Percentiles rank a stretch among this genome's conserved stretches.
Conservation (phyloP, 1,140 invertebrate genomes). For the Drosophila subobscura region DNA sequence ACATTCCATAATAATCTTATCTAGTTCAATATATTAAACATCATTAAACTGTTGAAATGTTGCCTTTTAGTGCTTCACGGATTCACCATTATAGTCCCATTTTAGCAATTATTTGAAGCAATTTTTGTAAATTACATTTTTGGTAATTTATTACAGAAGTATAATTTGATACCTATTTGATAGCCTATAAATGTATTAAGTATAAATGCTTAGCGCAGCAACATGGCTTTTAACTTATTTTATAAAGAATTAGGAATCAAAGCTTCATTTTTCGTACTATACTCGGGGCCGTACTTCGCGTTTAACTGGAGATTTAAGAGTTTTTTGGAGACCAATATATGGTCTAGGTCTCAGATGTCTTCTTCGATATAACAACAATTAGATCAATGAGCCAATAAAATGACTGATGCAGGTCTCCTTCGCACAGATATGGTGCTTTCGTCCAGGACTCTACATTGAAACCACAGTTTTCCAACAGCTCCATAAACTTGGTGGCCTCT, state of each 20-base stretch:
- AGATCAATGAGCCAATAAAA: slow-evolving; percentile 95
- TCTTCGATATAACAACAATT: slow-evolving; percentile 88
- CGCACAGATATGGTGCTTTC: slow-evolving; percentile 95
- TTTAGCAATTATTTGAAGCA: slow-evolving; percentile 21
- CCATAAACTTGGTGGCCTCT: slow-evolving; percentile 74
- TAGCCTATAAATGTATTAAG: slow-evolving; percentile 43
- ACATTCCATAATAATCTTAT: too few species aligned
- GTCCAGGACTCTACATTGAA: slow-evolving; percentile 91
- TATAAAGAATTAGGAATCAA: too few species aligned
- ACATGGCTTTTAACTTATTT: slow-evolving; percentile 17
- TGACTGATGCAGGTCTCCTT: slow-evolving; percentile 93
- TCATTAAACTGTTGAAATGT: too few species aligned
- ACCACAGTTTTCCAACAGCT: slow-evolving; percentile 84
- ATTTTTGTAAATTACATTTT: slow-evolving; percentile 28
- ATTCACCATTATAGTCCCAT: slow-evolving; percentile 1
- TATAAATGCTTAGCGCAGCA: slow-evolving; percentile 50
- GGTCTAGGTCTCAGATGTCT: slow-evolving; percentile 22
- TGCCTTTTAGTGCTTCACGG: too few species aligned
- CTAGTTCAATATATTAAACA: too few species aligned
- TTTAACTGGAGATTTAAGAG: too few species aligned
- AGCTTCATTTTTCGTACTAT: too few species aligned
- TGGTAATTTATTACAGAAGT: slow-evolving; percentile 42
- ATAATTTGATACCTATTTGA: slow-evolving; percentile 47
- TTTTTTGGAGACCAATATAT: not conserved
- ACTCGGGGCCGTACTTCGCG: too few species aligned